phyloP scores from a whole-genome alignment of 2,888 invertebrate genomes.

The Rhagonycha lutea region DNA sequence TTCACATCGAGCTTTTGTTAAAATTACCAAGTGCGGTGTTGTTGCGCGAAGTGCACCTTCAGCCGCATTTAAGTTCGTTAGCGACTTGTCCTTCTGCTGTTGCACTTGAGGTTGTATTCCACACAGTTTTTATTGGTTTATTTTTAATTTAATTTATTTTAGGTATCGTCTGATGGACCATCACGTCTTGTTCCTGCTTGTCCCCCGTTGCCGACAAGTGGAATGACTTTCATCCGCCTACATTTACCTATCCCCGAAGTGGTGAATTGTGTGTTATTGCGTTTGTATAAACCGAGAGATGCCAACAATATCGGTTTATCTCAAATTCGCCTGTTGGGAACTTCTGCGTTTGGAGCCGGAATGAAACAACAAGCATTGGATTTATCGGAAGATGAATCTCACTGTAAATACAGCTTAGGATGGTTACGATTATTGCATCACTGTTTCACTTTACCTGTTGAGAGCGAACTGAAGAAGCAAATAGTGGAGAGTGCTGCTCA shows the following conservation, averaged over 20 bases:
- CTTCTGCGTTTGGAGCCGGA: slow-evolving; percentile 78
- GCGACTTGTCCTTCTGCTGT: slow-evolving; percentile 89
- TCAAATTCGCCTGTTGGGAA: slow-evolving; percentile 83
- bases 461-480: slow-evolving; percentile 54
- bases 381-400: slow-evolving; percentile 59
- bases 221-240: slow-evolving; percentile 84
- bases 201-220: slow-evolving; percentile 84
- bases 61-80: slow-evolving; percentile 82
- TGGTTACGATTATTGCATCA: slow-evolving; percentile 84
- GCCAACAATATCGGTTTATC: slow-evolving; percentile 88
- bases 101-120: slow-evolving; percentile 71
- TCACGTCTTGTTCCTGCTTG: slow-evolving; percentile 80
- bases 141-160: slow-evolving; percentile 5
- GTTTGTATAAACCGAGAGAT: slow-evolving; percentile 83
- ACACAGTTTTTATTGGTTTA: background rate
- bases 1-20: slow-evolving; percentile 85
- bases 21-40: slow-evolving; percentile 87
- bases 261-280: slow-evolving; percentile 76
- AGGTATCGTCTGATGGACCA: slow-evolving; percentile 75
- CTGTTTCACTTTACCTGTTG: slow-evolving; percentile 65
- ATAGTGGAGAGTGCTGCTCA: slow-evolving; percentile 67
- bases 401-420: slow-evolving; percentile 68
- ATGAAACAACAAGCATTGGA: slow-evolving; percentile 47
- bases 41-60: slow-evolving; percentile 84
- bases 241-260: slow-evolving; percentile 83